Evolutionary conservation across 2,888 invertebrate species (phyloP).

Genomic region (Cotesia congregata): DNA sequence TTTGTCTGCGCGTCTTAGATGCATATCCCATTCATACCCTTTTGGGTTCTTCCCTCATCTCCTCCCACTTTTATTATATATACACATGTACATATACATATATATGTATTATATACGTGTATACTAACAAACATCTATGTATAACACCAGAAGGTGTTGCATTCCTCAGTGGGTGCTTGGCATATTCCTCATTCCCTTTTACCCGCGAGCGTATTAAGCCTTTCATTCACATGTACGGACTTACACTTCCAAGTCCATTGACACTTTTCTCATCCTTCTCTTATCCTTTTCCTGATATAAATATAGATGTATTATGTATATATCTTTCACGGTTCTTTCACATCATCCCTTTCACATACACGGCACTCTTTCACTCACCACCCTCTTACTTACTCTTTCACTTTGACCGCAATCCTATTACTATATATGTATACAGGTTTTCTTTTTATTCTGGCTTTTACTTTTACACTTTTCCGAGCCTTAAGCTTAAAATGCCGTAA

Average conservation of each 20-base stretch:
- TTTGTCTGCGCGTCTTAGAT: slow-evolving; percentile 52
- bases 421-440: slow-evolving; percentile 6
- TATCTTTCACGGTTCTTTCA: slow-evolving; percentile 21
- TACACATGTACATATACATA: slow-evolving; percentile 24
- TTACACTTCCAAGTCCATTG: slow-evolving; percentile 56
- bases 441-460: slow-evolving; percentile 17
- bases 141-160: slow-evolving; percentile 17
- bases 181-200: slow-evolving; percentile 9
- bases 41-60: slow-evolving; percentile 43
- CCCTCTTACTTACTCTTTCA: slow-evolving; percentile 21
- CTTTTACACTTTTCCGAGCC: neutral
- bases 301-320: slow-evolving; percentile 2
- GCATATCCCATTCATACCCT: slow-evolving; percentile 46
- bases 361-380: slow-evolving; percentile 8
- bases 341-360: slow-evolving; percentile 17
- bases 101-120: slow-evolving; percentile 11
- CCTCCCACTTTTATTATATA: slow-evolving; percentile 39
- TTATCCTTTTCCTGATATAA: slow-evolving; percentile 26
- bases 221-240: slow-evolving; percentile 58
- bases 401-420: slow-evolving; percentile 35
- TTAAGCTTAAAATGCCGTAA: neutral
- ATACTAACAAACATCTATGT: slow-evolving; percentile 14
- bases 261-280: slow-evolving; percentile 48
- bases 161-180: slow-evolving; percentile 23
- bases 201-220: slow-evolving; percentile 32